A percentile compares a stretch with the other conserved stretches of the same genome.
Conservation (phyloP, 2,113 vertebrate species). For the Sterna hirundo region DNA sequence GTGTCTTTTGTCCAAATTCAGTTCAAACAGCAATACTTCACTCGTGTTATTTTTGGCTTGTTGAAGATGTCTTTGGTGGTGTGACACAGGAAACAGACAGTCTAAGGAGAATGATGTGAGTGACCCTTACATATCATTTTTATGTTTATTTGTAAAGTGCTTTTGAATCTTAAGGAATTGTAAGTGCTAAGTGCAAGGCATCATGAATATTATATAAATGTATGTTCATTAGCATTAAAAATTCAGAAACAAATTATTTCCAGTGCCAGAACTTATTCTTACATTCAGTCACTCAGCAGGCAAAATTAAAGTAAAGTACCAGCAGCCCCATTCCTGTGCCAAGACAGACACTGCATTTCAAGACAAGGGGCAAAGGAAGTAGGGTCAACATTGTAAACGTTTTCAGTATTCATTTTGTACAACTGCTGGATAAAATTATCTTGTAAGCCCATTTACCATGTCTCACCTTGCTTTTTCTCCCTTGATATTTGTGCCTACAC, state of each 20-base stretch:
- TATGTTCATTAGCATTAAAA: conserved; percentile 12
- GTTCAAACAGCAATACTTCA: background rate
- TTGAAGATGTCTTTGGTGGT: background rate
- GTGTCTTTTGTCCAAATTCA: background rate
- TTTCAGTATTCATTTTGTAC: background rate
- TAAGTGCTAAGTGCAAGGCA: background rate
- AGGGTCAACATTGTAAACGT: background rate
- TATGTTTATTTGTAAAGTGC: background rate
- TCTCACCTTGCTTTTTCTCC: background rate
- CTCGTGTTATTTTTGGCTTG: background rate
- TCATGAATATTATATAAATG: background rate
- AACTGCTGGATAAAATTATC: background rate
- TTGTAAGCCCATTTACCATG: background rate
- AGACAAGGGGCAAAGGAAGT: background rate
- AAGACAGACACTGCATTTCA: background rate
- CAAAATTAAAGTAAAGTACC: background rate
- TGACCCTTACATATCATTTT: background rate
- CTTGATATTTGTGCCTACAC: background rate
- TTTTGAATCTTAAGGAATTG: conserved; percentile 2
- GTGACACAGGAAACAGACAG: background rate
- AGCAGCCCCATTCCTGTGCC: background rate
- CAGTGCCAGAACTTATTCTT: background rate
- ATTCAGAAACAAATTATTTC: conserved; percentile 20
- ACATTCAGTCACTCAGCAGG: background rate
- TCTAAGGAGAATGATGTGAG: background rate